Evolutionary conservation across 1,140 invertebrate genomes (phyloP), one percentile per base, ranked within the genome.

Genomic region (Anoplolepis gracilipes): DNA sequence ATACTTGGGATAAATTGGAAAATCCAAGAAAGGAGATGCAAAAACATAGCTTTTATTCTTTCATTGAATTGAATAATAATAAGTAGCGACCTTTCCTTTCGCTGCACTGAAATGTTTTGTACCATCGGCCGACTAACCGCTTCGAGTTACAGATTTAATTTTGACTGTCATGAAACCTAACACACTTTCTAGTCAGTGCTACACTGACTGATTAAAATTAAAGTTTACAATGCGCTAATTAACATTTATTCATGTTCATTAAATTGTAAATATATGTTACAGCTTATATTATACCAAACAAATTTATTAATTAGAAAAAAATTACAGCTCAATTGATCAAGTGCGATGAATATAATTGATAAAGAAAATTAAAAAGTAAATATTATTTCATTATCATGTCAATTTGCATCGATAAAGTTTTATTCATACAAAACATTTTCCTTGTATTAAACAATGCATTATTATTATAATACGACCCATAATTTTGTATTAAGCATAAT

Each of bases 141-240:
- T 49, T 19, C 16, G 22, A 42, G 2, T 30, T 39, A 22, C 10
- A 59, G 22, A 7, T 70, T 8, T 49, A 57, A 82, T 72, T 81
- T 81, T 5, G 36, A 22, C 1, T 82, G 10, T 59, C n/a, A 59
- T 57, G 1, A 72, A 2, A 28, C 22, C 10, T 73, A 25, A 59
- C 65, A 81, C 6, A 57, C 25, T 81, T 81, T 81, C 19, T 7
- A n/a, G n/a, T n/a, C n/a, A n/a, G 1, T 46, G 36, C 8, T 33
- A 42, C 8, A 57, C 4, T 25, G 7, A 46, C 2, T 72, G 13
- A 59, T 46, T 72, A 57, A 59, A 81, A 81, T 81, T 59, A 61
- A 0, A 7, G 0, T 36, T 33, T 65, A 65, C 16, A 67, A 67
- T 25, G 13, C 25, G 36, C n/a, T 73, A 1, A 13, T 72, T 73